Evolutionary conservation across 1,140 invertebrate genomes (phyloP), one percentile per base, ranked within the genome.

Genomic region (Portunus trituberculatus): DNA sequence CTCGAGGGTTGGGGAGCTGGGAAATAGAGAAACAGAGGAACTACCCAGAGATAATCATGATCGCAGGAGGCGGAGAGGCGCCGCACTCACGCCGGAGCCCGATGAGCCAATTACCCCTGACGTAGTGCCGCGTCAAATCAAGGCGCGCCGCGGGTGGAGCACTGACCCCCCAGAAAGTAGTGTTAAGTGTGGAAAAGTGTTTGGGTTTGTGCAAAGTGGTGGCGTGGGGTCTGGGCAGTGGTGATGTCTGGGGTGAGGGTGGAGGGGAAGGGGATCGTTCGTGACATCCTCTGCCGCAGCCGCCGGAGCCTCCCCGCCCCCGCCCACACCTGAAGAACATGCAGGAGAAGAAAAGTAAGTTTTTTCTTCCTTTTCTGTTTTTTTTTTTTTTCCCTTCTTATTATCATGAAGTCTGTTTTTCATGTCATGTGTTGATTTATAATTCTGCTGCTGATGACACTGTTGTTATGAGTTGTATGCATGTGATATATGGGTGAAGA

Each of bases 311-410:
- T 46, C 88, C 88, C n/a, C 88, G 32, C n/a, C 67, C 67, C n/a
- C 67, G 20, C n/a, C 67, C 67, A 59, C 52, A 76, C 67, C 67
- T 76, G 67, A 76, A n/a, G 20, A n/a, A 76, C 67, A 92, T 92
- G 91, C 91, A 92, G 45, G 91, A 92, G 67, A 92, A 92, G 91
- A 92, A 92, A 92, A 92, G 91, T 92, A 92, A 92, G 91, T 92
- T n/a, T 32, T 48, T 28, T 25, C 29, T 82, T 59, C 1, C 1
- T 20, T 10, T 59, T 39, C 39, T 59, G 3, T 14, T 20, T 59
- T 59, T 59, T 59, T 14, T 59, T 20, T 59, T 59, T 59, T 20
- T 59, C 12, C 10, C 16, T 20, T 59, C 12, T 59, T 59, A 10
- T 10, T 59, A 0, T 10, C 52, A 59, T 59, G 52, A 20, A 0